Evolutionary conservation across 2,113 vertebrate genomes (phyloP), one percentile per base, ranked within the genome.

Genomic region (Xenopus borealis): DNA sequence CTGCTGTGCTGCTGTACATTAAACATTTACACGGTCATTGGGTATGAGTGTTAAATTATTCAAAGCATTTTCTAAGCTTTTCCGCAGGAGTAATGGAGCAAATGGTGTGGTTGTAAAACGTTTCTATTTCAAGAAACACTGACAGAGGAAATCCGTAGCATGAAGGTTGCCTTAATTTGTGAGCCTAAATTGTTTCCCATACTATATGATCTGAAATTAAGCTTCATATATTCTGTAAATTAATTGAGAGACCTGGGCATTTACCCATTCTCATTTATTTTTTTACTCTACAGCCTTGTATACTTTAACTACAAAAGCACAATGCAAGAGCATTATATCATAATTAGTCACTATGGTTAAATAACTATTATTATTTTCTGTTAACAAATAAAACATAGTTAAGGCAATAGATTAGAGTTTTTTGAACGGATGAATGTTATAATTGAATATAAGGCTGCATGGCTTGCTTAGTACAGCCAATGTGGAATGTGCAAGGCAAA

Each of bases 61-160:
- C 62, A 81, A 2, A 82, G 10, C 0, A 13, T 73, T 61, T 71
- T 33, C 52, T 57, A 63, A 71, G 79, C 53, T 6, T 80, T 80
- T 71, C 66, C 18, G 18, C 11, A 2, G 50, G 17, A 81, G 80
- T 79, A 80, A 79, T 62, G 53, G 72, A 83, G 53, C 14, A 83
- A 83, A 81, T 13, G 47, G 19, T 80, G 72, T 61, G 14, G 40
- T 2, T 33, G 68, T 79, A 77, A 79, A 67, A 55, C 66, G 33
- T 33, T 74, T 62, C 44, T 78, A 13, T 80, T 55, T 70, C 45
- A 62, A 73, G 45, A 53, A 80, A 57, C 19, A 14, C 16, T 1
- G 66, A 64, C 23, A 70, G 61, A 64, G 46, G 59, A 55, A 77
- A 77, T 69, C 66, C 33, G 47, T 53, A 69, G 45, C 58, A 63